These are phyloP conservation scores for Tethya wilhelma DNA, from an alignment of 37 sponge, comb jelly and placozoan genomes.

Conservation along the genomic window DNA sequence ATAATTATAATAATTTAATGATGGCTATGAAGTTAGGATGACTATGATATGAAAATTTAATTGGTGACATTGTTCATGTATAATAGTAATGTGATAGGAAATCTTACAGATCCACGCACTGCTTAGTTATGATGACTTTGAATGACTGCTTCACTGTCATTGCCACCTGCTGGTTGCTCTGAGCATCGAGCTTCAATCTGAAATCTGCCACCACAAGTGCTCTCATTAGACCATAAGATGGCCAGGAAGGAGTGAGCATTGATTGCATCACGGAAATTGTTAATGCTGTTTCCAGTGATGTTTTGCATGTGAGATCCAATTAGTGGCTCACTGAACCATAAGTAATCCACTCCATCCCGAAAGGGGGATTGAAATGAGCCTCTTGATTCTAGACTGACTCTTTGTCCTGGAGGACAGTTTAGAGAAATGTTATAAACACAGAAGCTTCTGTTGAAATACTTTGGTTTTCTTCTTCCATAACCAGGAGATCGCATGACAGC, in stretches of 20 bases:
- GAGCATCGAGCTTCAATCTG: background rate
- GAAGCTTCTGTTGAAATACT: background rate
- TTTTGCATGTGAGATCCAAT: background rate
- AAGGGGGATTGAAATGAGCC: background rate
- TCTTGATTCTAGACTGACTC: background rate
- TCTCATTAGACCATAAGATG: background rate
- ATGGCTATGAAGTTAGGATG: no score
- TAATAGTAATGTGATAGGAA: no score
- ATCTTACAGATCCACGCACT: background rate
- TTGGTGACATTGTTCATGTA: no score
- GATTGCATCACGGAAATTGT: background rate
- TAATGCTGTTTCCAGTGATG: background rate
- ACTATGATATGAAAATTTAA: no score
- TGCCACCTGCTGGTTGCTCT: background rate
- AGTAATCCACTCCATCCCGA: background rate
- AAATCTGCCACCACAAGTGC: background rate
- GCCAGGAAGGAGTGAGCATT: background rate
- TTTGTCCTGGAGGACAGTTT: background rate
- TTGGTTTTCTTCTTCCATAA: no score
- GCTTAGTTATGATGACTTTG: background rate
- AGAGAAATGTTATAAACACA: constrained; percentile 2
- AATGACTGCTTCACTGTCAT: background rate
- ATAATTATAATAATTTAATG: no score
- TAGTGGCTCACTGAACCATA: background rate
- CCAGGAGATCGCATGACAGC: no score